Percentiles rank a stretch among this genome's conserved stretches.
These are phyloP conservation scores for Leptodactylus fallax DNA, from an alignment of 2,797 vertebrate genomes.

Conservation along the genomic window DNA sequence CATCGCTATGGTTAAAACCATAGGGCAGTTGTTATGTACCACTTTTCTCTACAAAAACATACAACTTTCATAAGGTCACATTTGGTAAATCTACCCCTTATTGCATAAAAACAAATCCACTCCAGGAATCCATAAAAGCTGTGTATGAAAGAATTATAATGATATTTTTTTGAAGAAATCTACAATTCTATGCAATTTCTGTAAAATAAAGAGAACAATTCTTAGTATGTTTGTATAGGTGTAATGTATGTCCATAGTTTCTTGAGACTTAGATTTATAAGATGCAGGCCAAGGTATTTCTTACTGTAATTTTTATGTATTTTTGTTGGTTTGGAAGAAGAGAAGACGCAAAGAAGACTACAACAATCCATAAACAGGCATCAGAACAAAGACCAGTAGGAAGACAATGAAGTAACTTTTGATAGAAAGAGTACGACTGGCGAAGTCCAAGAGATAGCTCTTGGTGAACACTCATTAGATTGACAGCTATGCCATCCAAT, in stretches of 20 bases:
- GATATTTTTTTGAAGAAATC: constrained; percentile 72
- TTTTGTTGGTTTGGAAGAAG: neutral
- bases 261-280: neutral
- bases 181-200: constrained; percentile 83
- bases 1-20: neutral
- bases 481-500: too few species aligned
- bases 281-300: neutral
- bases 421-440: too few species aligned
- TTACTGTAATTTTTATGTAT: neutral
- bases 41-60: neutral
- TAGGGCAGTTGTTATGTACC: neutral
- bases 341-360: neutral
- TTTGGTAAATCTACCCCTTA: constrained; percentile 47
- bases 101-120: neutral
- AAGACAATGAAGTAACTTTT: neutral
- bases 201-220: constrained; percentile 69
- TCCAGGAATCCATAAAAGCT: constrained; percentile 37
- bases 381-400: neutral
- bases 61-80: neutral
- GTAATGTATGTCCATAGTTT: neutral
- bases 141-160: constrained; percentile 63
- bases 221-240: constrained; percentile 31
- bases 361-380: neutral
- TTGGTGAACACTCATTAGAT: too few species aligned
- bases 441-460: too few species aligned